Percentiles rank a stretch among this genome's conserved stretches.
These are phyloP conservation scores for Enteromius argenteus DNA, from an alignment of 2,797 vertebrate genomes.

Conservation along the genomic window DNA sequence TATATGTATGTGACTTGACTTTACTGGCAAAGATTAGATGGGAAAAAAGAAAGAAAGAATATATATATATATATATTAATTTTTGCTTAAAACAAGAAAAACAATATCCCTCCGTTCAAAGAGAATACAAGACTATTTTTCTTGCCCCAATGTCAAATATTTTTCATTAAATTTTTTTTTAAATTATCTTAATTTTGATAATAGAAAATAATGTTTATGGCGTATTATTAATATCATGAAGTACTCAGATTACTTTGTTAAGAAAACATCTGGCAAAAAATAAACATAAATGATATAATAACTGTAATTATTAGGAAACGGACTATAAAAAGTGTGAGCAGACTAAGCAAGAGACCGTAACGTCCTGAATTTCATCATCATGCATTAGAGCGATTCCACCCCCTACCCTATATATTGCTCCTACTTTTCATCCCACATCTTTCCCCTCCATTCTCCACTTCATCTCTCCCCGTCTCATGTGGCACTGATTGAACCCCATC, in stretches of 20 bases:
- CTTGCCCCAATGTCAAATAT: neutral
- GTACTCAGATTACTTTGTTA: neutral
- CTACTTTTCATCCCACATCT: constrained; percentile 56
- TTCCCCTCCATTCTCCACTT: constrained; percentile 18
- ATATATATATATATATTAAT: no score
- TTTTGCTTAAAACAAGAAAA: neutral
- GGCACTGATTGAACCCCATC: constrained; percentile 86
- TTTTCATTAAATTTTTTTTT: no score
- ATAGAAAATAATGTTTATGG: no score
- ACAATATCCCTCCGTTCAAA: neutral
- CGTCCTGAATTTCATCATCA: constrained; percentile 38
- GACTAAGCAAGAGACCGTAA: neutral
- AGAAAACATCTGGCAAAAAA: neutral
- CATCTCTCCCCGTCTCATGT: constrained; percentile 77
- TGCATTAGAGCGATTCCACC: neutral
- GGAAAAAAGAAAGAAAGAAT: no score
- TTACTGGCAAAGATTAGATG: no score
- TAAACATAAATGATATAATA: neutral
- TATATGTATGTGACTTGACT: no score
- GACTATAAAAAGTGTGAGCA: neutral
- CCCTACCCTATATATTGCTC: constrained; percentile 66
- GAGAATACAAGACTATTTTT: neutral
- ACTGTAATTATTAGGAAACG: neutral
- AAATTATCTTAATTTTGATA: no score
- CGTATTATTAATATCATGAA: no score